phyloP scores from a whole-genome alignment of 2,888 invertebrate species.

The Amphipoea oculea region DNA sequence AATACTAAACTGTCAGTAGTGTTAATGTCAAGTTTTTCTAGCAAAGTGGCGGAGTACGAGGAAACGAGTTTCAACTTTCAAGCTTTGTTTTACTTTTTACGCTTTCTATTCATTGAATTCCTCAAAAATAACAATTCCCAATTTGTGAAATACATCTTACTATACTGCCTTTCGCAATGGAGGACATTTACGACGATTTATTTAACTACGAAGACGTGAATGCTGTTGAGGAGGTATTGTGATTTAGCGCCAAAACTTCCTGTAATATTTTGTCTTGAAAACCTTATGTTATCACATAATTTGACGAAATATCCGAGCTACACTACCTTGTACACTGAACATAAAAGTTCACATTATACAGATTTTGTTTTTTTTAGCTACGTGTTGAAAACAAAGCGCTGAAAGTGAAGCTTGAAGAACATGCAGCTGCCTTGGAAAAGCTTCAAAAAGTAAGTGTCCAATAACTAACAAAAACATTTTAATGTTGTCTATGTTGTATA shows the following conservation, averaged over 20 bases:
- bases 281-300: neutral
- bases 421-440: conserved; percentile 73
- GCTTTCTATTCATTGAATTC: neutral
- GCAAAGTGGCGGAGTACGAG: neutral
- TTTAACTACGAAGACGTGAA: conserved; percentile 83
- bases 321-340: neutral
- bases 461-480: neutral
- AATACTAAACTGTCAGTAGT: neutral
- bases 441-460: conserved; percentile 83
- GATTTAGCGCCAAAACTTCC: conserved; percentile 83
- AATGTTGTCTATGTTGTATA: neutral
- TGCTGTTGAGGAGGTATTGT: conserved; percentile 78
- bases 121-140: neutral
- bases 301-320: neutral
- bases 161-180: conserved; percentile 70
- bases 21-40: conserved; percentile 3
- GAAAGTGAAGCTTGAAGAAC: conserved; percentile 79
- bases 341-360: neutral
- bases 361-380: conserved; percentile 73
- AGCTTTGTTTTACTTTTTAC: neutral
- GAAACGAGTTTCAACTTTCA: neutral
- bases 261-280: conserved; percentile 32
- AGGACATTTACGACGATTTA: conserved; percentile 81
- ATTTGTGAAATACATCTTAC: neutral
- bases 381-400: conserved; percentile 81